phyloP scores from a whole-genome alignment of 2,113 vertebrate species.

The Pelodiscus sinensis region DNA sequence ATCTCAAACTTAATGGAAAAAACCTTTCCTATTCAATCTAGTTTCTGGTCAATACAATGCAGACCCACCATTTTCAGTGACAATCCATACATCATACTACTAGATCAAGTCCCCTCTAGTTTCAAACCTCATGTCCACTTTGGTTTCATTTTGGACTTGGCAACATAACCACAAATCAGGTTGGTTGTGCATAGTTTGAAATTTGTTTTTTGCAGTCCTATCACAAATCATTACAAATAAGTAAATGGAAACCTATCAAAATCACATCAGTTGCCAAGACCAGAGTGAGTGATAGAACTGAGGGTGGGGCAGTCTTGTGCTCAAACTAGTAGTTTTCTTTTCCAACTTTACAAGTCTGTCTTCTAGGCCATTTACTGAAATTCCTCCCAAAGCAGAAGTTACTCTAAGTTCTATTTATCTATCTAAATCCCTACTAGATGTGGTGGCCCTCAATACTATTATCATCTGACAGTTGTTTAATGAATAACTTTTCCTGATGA shows the following conservation, averaged over 20 bases:
- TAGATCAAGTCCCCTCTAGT: not conserved
- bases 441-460: not conserved
- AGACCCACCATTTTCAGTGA: not conserved
- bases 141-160: not conserved
- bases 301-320: not conserved
- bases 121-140: not conserved
- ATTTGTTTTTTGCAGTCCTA: not conserved
- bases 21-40: fast-evolving
- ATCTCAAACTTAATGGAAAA: not conserved
- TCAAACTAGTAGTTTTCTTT: not conserved
- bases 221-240: not conserved
- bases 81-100: not conserved
- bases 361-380: not conserved
- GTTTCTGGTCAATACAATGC: not conserved
- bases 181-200: not conserved
- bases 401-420: not conserved
- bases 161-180: not conserved
- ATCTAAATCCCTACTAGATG: not conserved
- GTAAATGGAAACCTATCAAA: not conserved
- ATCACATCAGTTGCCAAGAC: not conserved
- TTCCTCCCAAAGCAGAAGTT: not conserved
- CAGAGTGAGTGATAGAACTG: not conserved
- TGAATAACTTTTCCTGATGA: not conserved
- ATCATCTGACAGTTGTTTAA: not conserved
- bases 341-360: not conserved